Evolutionary conservation across 1,140 invertebrate genomes (phyloP).

Genomic region (Caenorhabditis brenneri): DNA sequence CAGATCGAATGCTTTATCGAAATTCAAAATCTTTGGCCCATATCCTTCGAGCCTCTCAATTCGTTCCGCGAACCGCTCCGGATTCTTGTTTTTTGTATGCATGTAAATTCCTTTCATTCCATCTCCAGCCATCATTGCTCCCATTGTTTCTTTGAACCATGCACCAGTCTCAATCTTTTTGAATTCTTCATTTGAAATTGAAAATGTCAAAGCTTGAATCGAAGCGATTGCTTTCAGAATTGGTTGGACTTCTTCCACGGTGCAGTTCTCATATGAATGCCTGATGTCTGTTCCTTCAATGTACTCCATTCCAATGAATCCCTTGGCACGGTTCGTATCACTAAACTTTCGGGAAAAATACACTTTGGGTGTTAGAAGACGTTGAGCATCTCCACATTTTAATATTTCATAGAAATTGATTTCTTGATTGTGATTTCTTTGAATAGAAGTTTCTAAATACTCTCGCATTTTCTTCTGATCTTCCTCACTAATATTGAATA

Average conservation of each 20-base stretch:
- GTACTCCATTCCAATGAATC: constrained; percentile 26
- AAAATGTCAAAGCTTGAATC: not conserved
- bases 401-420: not conserved
- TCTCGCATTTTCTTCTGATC: not conserved
- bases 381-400: not conserved
- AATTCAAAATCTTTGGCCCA: not conserved
- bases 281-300: not conserved
- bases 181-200: not conserved
- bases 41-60: not conserved
- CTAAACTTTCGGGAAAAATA: not conserved
- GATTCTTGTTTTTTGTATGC: not conserved
- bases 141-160: not conserved
- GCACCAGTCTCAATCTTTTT: not conserved
- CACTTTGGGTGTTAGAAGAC: not conserved
- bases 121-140: not conserved
- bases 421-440: constrained; percentile 6
- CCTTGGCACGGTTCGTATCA: not conserved
- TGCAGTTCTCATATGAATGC: not conserved
- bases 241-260: not conserved
- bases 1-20: not conserved
- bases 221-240: not conserved
- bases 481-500: too few species aligned
- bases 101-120: not conserved
- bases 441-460: not conserved
- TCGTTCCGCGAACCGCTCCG: not conserved